Evolutionary conservation across 2,113 vertebrate genomes (phyloP).

Genomic region (Ariopsis seemanni): DNA sequence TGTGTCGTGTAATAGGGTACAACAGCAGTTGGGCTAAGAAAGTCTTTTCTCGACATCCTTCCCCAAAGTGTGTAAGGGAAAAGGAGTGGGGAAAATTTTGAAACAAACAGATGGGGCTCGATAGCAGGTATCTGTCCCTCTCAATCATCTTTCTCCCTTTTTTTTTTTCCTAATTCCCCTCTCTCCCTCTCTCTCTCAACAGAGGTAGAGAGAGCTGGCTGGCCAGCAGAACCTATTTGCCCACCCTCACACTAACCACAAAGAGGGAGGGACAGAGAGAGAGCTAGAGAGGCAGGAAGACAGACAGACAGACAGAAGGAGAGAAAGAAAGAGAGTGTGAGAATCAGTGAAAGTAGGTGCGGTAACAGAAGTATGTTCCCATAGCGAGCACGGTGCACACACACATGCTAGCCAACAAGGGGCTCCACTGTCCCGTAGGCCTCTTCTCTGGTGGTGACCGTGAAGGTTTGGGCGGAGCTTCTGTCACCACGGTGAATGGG

Average conservation of each 20-base stretch:
- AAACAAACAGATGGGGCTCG: constrained; percentile 13
- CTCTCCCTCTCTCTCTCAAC: background rate
- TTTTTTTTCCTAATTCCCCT: background rate
- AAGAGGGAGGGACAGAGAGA: background rate
- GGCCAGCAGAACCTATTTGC: constrained; percentile 36
- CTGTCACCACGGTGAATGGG: constrained; percentile 39
- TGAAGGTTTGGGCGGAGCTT: constrained; percentile 55
- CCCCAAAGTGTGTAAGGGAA: constrained; percentile 64
- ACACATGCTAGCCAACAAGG: constrained; percentile 84
- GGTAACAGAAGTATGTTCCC: constrained; percentile 88
- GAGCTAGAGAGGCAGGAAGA: constrained; percentile 22
- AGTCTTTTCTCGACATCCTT: constrained; percentile 30
- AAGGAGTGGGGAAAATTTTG: constrained; percentile 28
- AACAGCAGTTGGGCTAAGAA: constrained; percentile 66
- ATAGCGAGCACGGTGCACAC: constrained; percentile 85
- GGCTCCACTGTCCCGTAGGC: constrained; percentile 75
- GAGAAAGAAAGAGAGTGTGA: constrained; percentile 24
- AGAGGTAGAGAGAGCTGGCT: constrained; percentile 41
- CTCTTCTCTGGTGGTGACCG: constrained; percentile 55
- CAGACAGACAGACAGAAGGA: constrained; percentile 25
- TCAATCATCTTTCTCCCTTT: constrained; percentile 22
- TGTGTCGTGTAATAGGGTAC: constrained; percentile 39
- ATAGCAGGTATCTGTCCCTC: constrained; percentile 35
- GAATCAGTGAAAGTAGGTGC: constrained; percentile 87
- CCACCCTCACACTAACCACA: constrained; percentile 30